Conservation (phyloP, 2,797 vertebrate species). For the Gypaetus barbatus region DNA sequence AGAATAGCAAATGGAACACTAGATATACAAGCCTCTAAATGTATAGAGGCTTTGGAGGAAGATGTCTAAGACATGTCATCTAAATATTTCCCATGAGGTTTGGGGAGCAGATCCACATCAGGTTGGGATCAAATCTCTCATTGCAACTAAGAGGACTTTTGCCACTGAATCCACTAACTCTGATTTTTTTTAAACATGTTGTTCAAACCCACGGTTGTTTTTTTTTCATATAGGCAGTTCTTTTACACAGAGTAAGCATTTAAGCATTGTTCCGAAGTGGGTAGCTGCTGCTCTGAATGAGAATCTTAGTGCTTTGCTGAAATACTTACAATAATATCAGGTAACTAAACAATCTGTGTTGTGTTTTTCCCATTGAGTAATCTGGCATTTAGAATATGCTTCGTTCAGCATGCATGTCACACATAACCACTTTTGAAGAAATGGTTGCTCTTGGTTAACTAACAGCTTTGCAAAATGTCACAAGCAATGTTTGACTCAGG, state of each 20-base stretch:
- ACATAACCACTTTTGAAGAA: background rate
- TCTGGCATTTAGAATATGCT: background rate
- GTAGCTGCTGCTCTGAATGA: background rate
- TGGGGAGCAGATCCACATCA: background rate
- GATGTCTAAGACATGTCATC: background rate
- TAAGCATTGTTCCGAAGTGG: background rate
- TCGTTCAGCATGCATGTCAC: background rate
- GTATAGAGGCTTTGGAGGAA: too few relatives aligned
- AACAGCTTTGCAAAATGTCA: background rate
- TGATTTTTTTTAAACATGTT: background rate
- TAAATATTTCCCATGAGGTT: background rate
- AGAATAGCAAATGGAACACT: background rate
- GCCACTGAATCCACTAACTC: background rate
- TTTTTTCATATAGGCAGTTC: background rate
- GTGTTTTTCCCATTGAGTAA: background rate
- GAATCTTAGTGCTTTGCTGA: background rate
- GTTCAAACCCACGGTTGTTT: fast-evolving
- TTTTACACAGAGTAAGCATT: background rate
- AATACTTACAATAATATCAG: background rate
- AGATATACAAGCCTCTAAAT: background rate
- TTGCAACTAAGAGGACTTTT: background rate
- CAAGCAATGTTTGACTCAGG: background rate
- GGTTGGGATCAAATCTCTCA: background rate
- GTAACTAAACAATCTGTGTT: background rate
- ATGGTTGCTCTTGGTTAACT: background rate